phyloP scores from a whole-genome alignment of 2,888 invertebrate genomes.

The Clivina fossor region DNA sequence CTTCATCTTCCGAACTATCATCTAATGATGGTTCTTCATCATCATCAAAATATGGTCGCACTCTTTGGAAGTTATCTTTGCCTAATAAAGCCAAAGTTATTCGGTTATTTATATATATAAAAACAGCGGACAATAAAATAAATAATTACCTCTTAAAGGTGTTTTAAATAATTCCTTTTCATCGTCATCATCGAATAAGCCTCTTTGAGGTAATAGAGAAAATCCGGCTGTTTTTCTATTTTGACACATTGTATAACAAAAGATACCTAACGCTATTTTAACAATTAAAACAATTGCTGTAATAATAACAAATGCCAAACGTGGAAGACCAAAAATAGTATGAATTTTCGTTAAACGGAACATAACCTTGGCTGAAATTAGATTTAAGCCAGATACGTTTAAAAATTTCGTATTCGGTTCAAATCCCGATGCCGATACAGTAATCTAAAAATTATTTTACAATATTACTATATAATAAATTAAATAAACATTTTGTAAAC shows the following conservation, averaged over 20 bases:
- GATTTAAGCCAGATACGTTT: slow-evolving; percentile 48
- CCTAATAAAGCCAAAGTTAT: slow-evolving; percentile 24
- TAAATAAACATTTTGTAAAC: neutral
- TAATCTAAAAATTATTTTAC: slow-evolving; percentile 47
- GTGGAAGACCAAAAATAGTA: slow-evolving; percentile 71
- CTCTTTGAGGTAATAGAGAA: slow-evolving; percentile 61
- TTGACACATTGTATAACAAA: slow-evolving; percentile 60
- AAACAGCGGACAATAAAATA: neutral
- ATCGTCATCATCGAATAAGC: slow-evolving; percentile 56
- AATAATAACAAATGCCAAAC: slow-evolving; percentile 71
- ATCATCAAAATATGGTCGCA: slow-evolving; percentile 71
- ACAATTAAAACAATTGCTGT: slow-evolving; percentile 61
- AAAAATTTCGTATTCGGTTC: slow-evolving; percentile 56
- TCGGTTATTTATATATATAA: neutral
- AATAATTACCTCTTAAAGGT: slow-evolving; percentile 46
- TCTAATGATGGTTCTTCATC: slow-evolving; percentile 64
- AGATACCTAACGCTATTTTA: slow-evolving; percentile 57
- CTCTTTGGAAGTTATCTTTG: slow-evolving; percentile 46
- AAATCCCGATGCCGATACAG: slow-evolving; percentile 63
- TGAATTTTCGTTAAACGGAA: slow-evolving; percentile 70
- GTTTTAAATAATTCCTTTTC: slow-evolving; percentile 56
- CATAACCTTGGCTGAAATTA: slow-evolving; percentile 61
- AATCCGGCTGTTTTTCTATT: slow-evolving; percentile 55
- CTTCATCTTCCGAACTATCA: slow-evolving; percentile 60
- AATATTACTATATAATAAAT: neutral